Base-by-base conservation (phyloP, 2,113 vertebrate genomes). In the Hemiscyllium ocellatum region DNA sequence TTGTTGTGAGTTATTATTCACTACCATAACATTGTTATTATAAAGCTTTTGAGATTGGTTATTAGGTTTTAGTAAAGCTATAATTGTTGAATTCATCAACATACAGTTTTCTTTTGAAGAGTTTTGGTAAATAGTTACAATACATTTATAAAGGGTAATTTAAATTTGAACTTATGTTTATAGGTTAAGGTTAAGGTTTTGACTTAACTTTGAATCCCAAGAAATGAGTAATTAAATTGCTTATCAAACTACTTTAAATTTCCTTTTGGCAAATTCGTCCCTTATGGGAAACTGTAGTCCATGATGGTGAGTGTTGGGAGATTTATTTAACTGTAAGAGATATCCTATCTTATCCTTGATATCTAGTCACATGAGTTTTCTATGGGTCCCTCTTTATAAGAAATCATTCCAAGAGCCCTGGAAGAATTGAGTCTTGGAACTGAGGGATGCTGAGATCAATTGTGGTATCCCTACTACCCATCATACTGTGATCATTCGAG, bases 81-180 rank as follows among this genome's bases (percentile, higher is more conserved):
- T 47, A 70, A 50, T 52, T 95, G 47, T 69, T 33, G 24, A 61
- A 95, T 12, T 29, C 56, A 37, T 20, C 26, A 50, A 52, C 3
- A 47, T 50, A 76, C 24, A 50, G 20, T 72, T 95, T 50, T 52
- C 47, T 61, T 61, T 20, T 89, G 86, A 89, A 89, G 22, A 56
- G 50, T 50, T 29, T 89, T 89, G 13, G 12, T 72, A 72, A 95
- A 95, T 72, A 95, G 66, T 47, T 68, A 47, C 2, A 5, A 47
- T 12, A 5, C 4, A 0, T 95, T 95, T 95, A 33, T 70, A 95
- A 95, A 95, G 69, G 69, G 19, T 61, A 50, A 94, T 76, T 69
- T 66, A 52, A 47, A 33, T 93, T 72, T 72, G 94, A 95, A 42
- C 42, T 72, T 94, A 37, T 95, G 69, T 95, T 94, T 72, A 95